These are phyloP conservation scores for Melanotaenia trifasciata DNA, from an alignment of 2,797 vertebrate species.

Conservation along the genomic window DNA sequence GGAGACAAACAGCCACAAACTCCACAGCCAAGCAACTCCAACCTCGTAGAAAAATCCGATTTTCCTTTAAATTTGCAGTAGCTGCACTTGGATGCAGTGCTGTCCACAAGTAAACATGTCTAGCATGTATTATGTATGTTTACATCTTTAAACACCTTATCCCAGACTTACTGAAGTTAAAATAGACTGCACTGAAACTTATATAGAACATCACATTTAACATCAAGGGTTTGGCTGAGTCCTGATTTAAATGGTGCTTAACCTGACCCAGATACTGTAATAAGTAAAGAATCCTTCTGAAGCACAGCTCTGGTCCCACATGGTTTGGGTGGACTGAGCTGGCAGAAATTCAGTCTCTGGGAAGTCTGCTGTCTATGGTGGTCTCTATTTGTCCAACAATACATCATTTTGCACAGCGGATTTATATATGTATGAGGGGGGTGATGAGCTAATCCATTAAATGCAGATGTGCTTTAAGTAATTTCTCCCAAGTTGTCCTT, in stretches of 20 bases:
- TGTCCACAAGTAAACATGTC: not conserved
- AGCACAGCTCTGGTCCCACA: conserved; percentile 29
- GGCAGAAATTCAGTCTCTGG: conserved; percentile 41
- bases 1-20: not conserved
- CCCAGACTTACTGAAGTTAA: not conserved
- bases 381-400: conserved; percentile 26
- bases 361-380: conserved; percentile 40
- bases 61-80: not conserved
- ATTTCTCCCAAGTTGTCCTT: conserved; percentile 43
- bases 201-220: conserved; percentile 20
- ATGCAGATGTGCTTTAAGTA: conserved; percentile 46
- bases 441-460: conserved; percentile 49
- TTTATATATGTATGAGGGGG: conserved; percentile 27
- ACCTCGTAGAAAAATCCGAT: not conserved
- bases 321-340: conserved; percentile 46
- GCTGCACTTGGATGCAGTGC: not conserved
- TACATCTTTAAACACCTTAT: conserved; percentile 16
- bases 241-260: conserved; percentile 26
- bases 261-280: conserved; percentile 67
- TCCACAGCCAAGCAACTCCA: conserved; percentile 2
- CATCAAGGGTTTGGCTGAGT: conserved; percentile 32
- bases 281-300: conserved; percentile 61
- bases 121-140: not conserved
- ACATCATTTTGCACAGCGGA: conserved; percentile 26
- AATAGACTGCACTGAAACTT: not conserved